Evolutionary conservation across 2,888 invertebrate species (phyloP), one percentile per base, ranked within the genome.

Genomic region (Drosophila peninsularis): DNA sequence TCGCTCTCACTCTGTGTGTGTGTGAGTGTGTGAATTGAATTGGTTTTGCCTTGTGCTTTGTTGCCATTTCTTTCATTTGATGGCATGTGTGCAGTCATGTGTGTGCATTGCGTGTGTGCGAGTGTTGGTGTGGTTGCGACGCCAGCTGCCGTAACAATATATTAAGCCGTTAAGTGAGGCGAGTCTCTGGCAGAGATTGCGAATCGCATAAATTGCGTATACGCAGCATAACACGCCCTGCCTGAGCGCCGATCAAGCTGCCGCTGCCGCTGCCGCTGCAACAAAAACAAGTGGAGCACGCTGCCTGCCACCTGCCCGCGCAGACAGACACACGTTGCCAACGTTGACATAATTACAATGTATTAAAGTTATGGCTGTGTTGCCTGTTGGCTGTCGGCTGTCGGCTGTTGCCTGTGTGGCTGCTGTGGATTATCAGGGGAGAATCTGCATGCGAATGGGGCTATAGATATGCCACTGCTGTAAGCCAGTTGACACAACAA

Each of bases 91-190:
- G 24, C 24, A 24, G 24, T 24, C 24, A 24, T 24, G 24, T 24
- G 24, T 24, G 24, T 24, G 24, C 24, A 24, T 24, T 24, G 24
- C 24, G 5, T 62, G 47, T 41, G 47, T 39, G 68, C 39, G 42
- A 55, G 57, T 68, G 47, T 36, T 50, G 37, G 37, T 32, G 64
- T 41, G 52, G 41, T 60, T 86, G 74, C 71, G 65, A 53, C 49
- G 79, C 67, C 85, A 82, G 71, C 80, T 86, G 86, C 76, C 66
- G 82, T 74, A 76, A 86, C 86, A 86, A 84, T 84, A 86, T 86
- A 88, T 88, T 87, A 87, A 88, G 81, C 81, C 78, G 88, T 88
- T 88, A 86, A 88, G 82, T 80, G 86, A 82, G 82, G 83, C 71
- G 72, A 63, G 39, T 65, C 54, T 39, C 44, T 55, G 55, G 73